A percentile compares a stretch with the other conserved stretches of the same genome.
Conservation (phyloP, 2,113 vertebrate species). For the Stercorarius parasiticus region DNA sequence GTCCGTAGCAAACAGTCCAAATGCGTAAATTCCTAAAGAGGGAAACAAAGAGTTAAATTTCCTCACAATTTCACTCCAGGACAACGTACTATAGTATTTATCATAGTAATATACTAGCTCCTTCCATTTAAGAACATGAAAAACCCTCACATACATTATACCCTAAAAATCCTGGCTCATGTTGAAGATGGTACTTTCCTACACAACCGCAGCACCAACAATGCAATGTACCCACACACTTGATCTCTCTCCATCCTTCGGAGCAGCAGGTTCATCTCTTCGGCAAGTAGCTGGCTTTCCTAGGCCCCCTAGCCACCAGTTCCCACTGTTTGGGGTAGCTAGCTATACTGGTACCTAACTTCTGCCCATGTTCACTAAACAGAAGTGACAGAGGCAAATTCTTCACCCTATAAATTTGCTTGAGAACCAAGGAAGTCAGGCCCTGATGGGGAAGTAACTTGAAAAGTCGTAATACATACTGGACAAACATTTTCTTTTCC, state of each 20-base stretch:
- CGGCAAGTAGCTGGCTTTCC: not conserved
- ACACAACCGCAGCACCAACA: not conserved
- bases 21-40: conserved; percentile 91
- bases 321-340: not conserved
- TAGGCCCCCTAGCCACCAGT: no score
- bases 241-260: not conserved
- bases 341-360: not conserved
- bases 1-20: conserved; percentile 97
- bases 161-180: not conserved
- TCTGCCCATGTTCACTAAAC: not conserved
- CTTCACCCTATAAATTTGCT: not conserved
- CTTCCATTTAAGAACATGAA: not conserved
- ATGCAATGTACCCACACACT: not conserved
- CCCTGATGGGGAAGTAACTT: not conserved
- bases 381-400: not conserved
- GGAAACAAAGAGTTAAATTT: conserved; percentile 53
- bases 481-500: not conserved
- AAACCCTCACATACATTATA: not conserved
- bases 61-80: not conserved
- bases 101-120: not conserved
- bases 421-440: not conserved
- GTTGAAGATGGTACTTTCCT: not conserved
- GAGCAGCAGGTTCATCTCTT: accelerated
- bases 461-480: not conserved
- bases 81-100: not conserved